Conservation (phyloP, 2,113 vertebrate species). For the Isurus oxyrinchus region DNA sequence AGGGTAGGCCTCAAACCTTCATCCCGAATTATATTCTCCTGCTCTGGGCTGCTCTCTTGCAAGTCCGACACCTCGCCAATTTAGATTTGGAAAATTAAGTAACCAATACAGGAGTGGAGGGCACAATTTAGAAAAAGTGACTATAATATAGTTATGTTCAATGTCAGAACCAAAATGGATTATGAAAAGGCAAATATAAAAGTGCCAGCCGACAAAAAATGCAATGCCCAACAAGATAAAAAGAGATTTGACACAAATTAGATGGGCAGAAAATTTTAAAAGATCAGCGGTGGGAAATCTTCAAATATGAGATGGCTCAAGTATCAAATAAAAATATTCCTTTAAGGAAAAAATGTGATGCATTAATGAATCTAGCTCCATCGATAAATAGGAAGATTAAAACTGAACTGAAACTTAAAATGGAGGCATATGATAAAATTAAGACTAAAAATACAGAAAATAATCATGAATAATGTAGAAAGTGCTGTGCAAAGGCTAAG, state of each 20-base stretch:
- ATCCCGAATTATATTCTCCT: no score
- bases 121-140: background rate
- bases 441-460: background rate
- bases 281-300: background rate
- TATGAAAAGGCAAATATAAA: background rate
- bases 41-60: no score
- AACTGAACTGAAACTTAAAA: background rate
- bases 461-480: conserved; percentile 7
- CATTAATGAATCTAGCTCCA: background rate
- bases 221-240: background rate
- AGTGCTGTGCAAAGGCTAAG: background rate
- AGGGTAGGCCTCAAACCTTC: no score
- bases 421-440: background rate
- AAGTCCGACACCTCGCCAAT: no score
- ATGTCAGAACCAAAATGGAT: background rate
- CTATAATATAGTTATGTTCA: background rate
- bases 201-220: background rate
- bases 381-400: background rate
- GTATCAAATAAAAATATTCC: background rate
- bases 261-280: background rate
- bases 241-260: background rate
- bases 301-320: background rate
- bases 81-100: background rate
- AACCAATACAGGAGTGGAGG: background rate
- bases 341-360: background rate